Base-by-base conservation (phyloP, 2,113 vertebrate species). In the Copsychus sechellarum region DNA sequence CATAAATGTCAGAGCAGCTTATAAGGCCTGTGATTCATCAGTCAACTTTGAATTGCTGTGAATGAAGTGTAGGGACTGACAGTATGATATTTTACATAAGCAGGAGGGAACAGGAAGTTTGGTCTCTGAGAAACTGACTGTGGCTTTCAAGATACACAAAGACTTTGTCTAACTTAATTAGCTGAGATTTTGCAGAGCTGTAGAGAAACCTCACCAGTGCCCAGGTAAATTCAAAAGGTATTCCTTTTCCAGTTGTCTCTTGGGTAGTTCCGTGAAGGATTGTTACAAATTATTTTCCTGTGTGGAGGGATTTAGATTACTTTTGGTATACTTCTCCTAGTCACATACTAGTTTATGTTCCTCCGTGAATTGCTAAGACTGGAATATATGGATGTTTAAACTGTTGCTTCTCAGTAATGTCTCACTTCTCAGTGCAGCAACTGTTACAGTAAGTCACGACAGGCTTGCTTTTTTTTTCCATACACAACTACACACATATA, bases 1-100 rank as follows among this genome's bases (percentile, higher is more conserved):
- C n/a, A 28, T 70, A 94, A 95, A 96, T 96, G 94, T 93, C 95
- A 96, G 82, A 95, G 82, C 88, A 83, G 88, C 94, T 86, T 96
- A 74, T 77, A 83, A 94, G 86, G 86, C 38, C 92, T 92, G 79
- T 96, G 95, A 96, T 83, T 96, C 94, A 95, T 95, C 95, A 92
- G 86, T 90, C 91, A 78, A 47, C 76, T 92, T 88, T 31, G 76
- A 83, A 66, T 94, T 78, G 67, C 88, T 66, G 82, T 96, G 94
- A 97, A 94, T 95, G 95, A 94, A 95, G 86, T 73, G 56, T 54
- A 66, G 77, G 64, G 94, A 86, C 82, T 90, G 91, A 78, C 91
- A 86, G 80, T 47, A 22, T 89, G 73, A 4, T 81, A 54, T 74
- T 95, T 92, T 81, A 93, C 43, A 83, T 94, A 88, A 94, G 86